Percentiles rank a stretch among this genome's conserved stretches.
Evolutionary conservation across 2,888 invertebrate species (phyloP).

Genomic region (Chrysodeixis includens): DNA sequence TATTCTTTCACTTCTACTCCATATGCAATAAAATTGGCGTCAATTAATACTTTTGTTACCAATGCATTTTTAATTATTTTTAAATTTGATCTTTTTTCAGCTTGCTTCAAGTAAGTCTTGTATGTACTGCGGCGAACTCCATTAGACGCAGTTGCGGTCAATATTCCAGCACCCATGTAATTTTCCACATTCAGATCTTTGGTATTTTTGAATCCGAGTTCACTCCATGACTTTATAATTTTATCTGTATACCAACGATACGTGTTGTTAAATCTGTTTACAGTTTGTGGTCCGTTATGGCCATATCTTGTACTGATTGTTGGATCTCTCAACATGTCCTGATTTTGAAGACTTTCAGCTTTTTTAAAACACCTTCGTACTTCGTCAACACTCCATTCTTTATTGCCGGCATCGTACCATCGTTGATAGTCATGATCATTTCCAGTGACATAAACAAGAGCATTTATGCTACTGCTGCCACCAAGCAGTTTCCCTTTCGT

Average conservation of each 20-base stretch:
- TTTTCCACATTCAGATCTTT: conserved; percentile 39
- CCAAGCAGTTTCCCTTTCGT: conserved; percentile 90
- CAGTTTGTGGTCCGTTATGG: conserved; percentile 39
- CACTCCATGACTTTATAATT: conserved; percentile 33
- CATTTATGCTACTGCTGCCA: conserved; percentile 87
- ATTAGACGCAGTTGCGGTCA: conserved; percentile 14
- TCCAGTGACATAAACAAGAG: conserved; percentile 87
- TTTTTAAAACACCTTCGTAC: conserved; percentile 44
- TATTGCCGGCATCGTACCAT: conserved; percentile 85
- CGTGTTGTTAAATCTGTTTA: conserved; percentile 41
- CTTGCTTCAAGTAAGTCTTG: conserved; percentile 39
- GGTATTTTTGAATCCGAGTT: conserved; percentile 40
- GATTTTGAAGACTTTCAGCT: conserved; percentile 49
- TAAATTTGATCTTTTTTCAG: conserved; percentile 37
- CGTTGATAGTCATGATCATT: conserved; percentile 80
- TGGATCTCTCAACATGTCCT: conserved; percentile 14
- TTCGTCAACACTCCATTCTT: conserved; percentile 60
- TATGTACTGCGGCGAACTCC: conserved; percentile 40
- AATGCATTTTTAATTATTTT: conserved; percentile 37
- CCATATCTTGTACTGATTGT: conserved; percentile 69
- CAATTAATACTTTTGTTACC: conserved; percentile 37
- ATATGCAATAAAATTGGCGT: conserved; percentile 14
- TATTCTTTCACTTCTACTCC: conserved; percentile 39
- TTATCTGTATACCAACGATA: neutral
- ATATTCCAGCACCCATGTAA: conserved; percentile 34